Percentiles rank a stretch among this genome's conserved stretches.
phyloP scores from a whole-genome alignment of 2,888 invertebrate genomes.

The Omphaloscelis lunosa region DNA sequence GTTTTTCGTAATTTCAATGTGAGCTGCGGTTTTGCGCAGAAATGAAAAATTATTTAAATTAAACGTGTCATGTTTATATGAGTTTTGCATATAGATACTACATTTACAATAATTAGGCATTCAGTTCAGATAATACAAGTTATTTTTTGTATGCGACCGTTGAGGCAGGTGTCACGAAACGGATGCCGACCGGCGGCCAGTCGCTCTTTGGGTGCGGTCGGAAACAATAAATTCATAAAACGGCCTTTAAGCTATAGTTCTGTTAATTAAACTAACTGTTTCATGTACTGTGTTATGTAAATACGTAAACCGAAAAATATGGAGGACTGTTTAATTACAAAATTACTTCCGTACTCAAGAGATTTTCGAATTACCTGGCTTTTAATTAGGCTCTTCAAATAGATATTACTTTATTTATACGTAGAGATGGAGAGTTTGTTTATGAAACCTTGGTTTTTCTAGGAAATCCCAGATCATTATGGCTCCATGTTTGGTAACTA shows the following conservation, averaged over 20 bases:
- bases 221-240: constrained; percentile 76
- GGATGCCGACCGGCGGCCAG: constrained; percentile 71
- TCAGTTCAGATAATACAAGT: constrained; percentile 35
- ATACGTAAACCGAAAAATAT: constrained; percentile 37
- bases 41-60: neutral
- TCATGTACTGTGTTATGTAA: constrained; percentile 47
- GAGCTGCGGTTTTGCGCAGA: constrained; percentile 11
- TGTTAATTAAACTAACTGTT: constrained; percentile 64
- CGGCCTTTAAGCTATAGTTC: constrained; percentile 59
- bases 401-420: constrained; percentile 9
- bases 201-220: constrained; percentile 68
- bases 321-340: constrained; percentile 20
- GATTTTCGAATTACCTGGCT: neutral
- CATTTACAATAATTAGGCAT: constrained; percentile 40
- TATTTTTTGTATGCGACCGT: constrained; percentile 46
- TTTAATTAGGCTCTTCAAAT: neutral
- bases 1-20: constrained; percentile 35
- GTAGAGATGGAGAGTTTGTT: constrained; percentile 6
- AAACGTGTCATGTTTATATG: neutral
- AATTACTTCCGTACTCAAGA: constrained; percentile 8
- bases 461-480: constrained; percentile 25
- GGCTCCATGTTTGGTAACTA: constrained; percentile 27
- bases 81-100: constrained; percentile 18
- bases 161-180: constrained; percentile 75
- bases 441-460: constrained; percentile 15